Evolutionary conservation across 1,140 invertebrate genomes (phyloP).

Genomic region (Eulimnadia texana): DNA sequence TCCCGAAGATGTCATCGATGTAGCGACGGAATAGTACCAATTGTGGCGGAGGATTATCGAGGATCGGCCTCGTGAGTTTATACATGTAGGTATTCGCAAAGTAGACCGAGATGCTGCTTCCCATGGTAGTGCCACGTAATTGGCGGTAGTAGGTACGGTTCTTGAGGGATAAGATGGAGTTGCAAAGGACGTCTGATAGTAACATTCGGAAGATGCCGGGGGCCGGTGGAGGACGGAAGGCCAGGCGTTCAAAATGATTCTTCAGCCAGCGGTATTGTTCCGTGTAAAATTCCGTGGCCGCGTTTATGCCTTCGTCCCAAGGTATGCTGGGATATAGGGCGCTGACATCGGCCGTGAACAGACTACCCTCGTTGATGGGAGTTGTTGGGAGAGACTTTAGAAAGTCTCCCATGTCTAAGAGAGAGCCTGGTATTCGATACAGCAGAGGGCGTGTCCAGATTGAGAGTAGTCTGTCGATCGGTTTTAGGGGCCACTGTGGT

Average conservation of each 20-base stretch:
- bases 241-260: not conserved
- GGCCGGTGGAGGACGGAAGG: not conserved
- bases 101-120: not conserved
- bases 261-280: not conserved
- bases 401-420: not conserved
- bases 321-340: not conserved
- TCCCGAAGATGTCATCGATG: not conserved
- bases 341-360: not conserved
- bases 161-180: not conserved
- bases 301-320: not conserved
- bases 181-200: not conserved
- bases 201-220: not conserved
- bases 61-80: not conserved
- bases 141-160: not conserved
- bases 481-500: not conserved
- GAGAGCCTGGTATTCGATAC: not conserved
- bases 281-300: not conserved
- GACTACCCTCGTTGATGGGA: not conserved
- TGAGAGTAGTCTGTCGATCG: not conserved
- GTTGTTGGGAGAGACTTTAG: not conserved
- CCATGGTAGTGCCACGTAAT: not conserved
- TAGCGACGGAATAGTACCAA: not conserved
- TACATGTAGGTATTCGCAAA: conserved; percentile 1
- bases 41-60: not conserved
- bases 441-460: not conserved